phyloP scores from a whole-genome alignment of 2,797 vertebrate species.

The Botia kubotai region DNA sequence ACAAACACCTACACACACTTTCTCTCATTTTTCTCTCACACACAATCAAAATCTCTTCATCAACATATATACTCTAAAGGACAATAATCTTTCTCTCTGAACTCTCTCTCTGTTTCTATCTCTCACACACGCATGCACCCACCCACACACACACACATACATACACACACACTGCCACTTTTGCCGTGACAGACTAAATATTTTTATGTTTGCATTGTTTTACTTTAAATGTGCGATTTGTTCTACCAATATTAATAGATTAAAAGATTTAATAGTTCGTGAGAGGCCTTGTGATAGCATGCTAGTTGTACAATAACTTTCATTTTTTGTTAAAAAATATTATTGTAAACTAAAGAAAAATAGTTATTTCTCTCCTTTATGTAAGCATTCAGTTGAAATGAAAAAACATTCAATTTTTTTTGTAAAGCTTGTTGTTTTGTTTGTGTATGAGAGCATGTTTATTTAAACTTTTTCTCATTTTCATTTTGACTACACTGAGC shows the following conservation, averaged over 20 bases:
- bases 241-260: too few relatives aligned
- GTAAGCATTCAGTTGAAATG: too few relatives aligned
- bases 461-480: constrained; percentile 26
- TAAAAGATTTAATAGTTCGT: too few relatives aligned
- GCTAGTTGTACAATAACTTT: neutral
- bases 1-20: neutral
- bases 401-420: too few relatives aligned
- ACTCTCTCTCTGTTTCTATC: neutral
- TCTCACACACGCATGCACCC: neutral
- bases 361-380: too few relatives aligned
- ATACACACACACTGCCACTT: too few relatives aligned
- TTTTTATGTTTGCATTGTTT: neutral
- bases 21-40: neutral
- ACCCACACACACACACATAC: neutral
- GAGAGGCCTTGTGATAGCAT: too few relatives aligned
- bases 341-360: neutral
- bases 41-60: neutral
- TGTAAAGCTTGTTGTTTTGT: neutral
- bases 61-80: too few relatives aligned
- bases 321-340: neutral
- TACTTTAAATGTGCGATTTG: neutral
- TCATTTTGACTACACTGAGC: constrained; percentile 28
- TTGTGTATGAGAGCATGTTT: neutral
- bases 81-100: neutral
- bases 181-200: neutral